Percentiles rank a stretch among this genome's conserved stretches.
phyloP scores from a whole-genome alignment of 2,888 invertebrate genomes.

The Cremastinae sp. region DNA sequence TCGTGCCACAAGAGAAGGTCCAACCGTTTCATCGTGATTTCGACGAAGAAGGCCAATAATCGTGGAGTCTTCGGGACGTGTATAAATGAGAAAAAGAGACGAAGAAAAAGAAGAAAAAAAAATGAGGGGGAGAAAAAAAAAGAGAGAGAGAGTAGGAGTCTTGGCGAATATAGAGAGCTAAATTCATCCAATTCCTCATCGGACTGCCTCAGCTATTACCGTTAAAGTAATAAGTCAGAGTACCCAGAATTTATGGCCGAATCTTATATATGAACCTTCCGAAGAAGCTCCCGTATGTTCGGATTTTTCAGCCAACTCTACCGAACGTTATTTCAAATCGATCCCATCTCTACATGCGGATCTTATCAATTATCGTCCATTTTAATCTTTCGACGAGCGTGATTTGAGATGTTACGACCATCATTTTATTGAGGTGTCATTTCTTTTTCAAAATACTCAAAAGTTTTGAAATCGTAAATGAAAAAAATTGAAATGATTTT shows the following conservation, averaged over 20 bases:
- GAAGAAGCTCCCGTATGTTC: slow-evolving; percentile 2
- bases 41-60: slow-evolving; percentile 59
- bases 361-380: too few species aligned
- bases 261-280: slow-evolving; percentile 9
- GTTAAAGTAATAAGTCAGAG: slow-evolving; percentile 35
- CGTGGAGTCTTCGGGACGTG: slow-evolving; percentile 29
- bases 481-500: too few species aligned
- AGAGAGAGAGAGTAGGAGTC: slow-evolving; percentile 1
- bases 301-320: background rate
- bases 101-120: background rate
- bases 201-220: slow-evolving; percentile 21
- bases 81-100: slow-evolving; percentile 1
- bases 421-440: too few species aligned
- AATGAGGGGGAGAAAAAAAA: background rate
- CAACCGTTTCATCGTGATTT: slow-evolving; percentile 58
- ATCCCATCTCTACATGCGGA: too few species aligned
- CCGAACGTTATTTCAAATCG: background rate
- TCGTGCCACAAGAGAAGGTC: slow-evolving; percentile 45
- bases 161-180: slow-evolving; percentile 5
- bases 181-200: slow-evolving; percentile 30
- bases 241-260: background rate
- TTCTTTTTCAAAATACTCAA: too few species aligned
- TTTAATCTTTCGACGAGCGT: too few species aligned
- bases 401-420: too few species aligned
- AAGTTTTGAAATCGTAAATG: too few species aligned